Evolutionary conservation across 2,797 vertebrate genomes (phyloP).

Genomic region (Rhinatrema bivittatum): DNA sequence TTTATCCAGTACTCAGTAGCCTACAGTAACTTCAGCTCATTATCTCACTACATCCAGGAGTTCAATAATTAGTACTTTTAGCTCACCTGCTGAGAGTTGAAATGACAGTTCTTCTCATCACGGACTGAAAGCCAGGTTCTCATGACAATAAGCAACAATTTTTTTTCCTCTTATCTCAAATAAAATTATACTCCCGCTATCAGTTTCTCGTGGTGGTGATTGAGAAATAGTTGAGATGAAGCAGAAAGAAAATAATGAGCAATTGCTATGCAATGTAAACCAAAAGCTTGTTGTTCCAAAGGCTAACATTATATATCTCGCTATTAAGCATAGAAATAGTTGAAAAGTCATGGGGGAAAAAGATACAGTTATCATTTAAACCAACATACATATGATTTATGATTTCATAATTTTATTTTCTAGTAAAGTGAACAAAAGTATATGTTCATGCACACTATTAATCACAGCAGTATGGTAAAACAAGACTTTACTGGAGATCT

Average conservation of each 20-base stretch:
- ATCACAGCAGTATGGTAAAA: too few relatives aligned
- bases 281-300: neutral
- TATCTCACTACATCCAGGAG: neutral
- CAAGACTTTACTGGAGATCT: neutral
- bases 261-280: neutral
- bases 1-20: neutral
- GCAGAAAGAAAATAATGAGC: neutral
- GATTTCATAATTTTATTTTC: neutral
- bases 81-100: neutral
- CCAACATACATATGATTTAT: neutral
- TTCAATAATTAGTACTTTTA: neutral
- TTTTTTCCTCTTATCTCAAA: neutral
- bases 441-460: too few relatives aligned
- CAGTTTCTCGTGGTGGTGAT: neutral
- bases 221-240: neutral
- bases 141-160: neutral
- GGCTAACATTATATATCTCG: neutral
- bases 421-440: neutral
- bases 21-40: neutral
- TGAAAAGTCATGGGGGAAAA: too few relatives aligned
- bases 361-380: too few relatives aligned
- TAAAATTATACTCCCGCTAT: neutral
- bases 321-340: too few relatives aligned
- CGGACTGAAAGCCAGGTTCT: neutral
- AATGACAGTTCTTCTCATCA: neutral